Evolutionary conservation across 2,888 invertebrate species (phyloP).

Genomic region (Rhingia campestris): DNA sequence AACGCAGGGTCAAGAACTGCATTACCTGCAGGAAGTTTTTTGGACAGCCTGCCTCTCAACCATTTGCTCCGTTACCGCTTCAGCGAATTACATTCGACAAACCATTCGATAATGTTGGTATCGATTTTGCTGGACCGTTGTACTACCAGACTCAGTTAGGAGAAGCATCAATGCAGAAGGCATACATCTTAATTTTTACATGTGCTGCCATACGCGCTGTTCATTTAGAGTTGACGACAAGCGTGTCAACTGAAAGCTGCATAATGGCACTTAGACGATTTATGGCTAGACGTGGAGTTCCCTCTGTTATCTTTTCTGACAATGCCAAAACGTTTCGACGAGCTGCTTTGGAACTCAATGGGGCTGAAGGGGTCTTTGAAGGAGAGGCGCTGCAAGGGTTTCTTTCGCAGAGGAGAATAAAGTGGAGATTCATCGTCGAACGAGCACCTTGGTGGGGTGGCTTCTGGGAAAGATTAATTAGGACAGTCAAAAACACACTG

Average conservation of each 20-base stretch:
- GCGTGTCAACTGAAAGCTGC: conserved; percentile 28
- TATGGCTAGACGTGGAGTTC: conserved; percentile 28
- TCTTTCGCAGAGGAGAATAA: no score
- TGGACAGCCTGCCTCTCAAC: conserved; percentile 3
- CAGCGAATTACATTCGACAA: conserved; percentile 22
- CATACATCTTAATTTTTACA: no score
- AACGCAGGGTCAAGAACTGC: conserved; percentile 17
- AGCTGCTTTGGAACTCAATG: conserved; percentile 40
- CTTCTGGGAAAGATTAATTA: no score
- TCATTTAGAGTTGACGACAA: conserved; percentile 28
- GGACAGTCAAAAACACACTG: no score
- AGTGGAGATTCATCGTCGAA: no score
- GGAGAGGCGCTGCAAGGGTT: no score
- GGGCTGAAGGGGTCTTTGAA: no score
- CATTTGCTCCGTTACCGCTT: conserved; percentile 8
- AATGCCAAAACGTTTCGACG: conserved; percentile 44
- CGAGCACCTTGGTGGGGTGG: no score
- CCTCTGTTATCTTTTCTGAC: conserved; percentile 31
- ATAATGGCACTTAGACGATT: conserved; percentile 42
- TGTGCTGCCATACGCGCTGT: no score
- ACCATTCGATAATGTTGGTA: conserved; percentile 32
- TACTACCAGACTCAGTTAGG: no score
- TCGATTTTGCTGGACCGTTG: conserved; percentile 36
- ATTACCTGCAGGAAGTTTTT: conserved; percentile 20
- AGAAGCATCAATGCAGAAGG: no score